These are phyloP conservation scores for Clarias batrachus DNA, from an alignment of 2,113 vertebrate genomes.

Conservation along the genomic window DNA sequence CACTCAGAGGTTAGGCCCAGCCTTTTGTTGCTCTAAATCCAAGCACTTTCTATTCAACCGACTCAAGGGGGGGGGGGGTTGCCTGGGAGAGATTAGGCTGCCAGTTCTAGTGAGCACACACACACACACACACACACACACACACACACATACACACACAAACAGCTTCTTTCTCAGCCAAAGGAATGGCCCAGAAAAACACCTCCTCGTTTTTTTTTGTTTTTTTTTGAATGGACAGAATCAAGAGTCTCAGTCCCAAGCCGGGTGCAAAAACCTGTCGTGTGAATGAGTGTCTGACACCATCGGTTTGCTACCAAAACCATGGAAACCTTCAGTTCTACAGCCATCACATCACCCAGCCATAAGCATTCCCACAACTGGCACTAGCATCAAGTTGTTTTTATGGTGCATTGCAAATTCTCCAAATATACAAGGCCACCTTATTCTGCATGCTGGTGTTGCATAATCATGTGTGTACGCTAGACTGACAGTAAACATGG, in stretches of 20 bases:
- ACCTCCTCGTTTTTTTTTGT: conserved; percentile 38
- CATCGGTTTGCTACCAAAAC: conserved; percentile 43
- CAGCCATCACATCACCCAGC: conserved; percentile 39
- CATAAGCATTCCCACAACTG: conserved; percentile 34
- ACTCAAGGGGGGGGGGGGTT: conserved; percentile 66
- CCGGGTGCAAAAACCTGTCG: conserved; percentile 52
- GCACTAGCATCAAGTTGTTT: conserved; percentile 32
- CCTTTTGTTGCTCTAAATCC: conserved; percentile 81
- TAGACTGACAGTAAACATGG: background rate
- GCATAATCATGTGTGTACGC: background rate
- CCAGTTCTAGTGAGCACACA: conserved; percentile 59
- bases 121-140: conserved; percentile 42
- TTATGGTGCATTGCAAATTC: conserved; percentile 24
- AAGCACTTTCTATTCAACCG: conserved; percentile 76
- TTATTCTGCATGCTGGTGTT: conserved; percentile 5
- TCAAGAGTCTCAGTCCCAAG: conserved; percentile 44
- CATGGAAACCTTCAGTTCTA: conserved; percentile 47
- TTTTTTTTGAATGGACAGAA: conserved; percentile 48
- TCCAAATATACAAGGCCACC: conserved; percentile 37
- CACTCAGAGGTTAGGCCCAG: conserved; percentile 68
- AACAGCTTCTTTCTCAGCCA: conserved; percentile 42
- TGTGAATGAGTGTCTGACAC: conserved; percentile 53
- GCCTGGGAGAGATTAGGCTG: conserved; percentile 76
- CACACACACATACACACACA: conserved; percentile 40
- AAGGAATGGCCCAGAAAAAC: conserved; percentile 51